Conservation (phyloP, 1,140 invertebrate species). For the Diploscapter pachys region DNA sequence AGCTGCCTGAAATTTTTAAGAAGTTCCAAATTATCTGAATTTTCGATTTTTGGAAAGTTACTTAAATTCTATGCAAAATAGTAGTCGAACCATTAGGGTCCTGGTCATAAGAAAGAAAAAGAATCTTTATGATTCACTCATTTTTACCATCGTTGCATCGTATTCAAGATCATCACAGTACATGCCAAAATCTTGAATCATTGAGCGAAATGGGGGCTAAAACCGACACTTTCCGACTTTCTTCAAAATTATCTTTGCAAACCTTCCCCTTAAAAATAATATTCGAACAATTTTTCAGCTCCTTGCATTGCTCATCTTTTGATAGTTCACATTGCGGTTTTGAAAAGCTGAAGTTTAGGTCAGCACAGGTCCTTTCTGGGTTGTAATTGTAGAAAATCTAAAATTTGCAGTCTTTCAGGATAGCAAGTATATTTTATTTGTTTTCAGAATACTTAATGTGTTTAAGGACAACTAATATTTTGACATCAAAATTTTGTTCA, state of each 20-base stretch:
- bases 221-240: not conserved
- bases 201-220: slow-evolving; percentile 24
- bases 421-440: not conserved
- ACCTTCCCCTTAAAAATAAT: not conserved
- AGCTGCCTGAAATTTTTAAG: not conserved
- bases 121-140: too few species aligned
- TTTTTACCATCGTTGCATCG: slow-evolving; percentile 23
- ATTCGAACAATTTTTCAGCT: slow-evolving; percentile 8
- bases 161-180: slow-evolving; percentile 18
- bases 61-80: not conserved
- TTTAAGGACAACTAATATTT: too few species aligned
- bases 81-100: not conserved
- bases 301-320: slow-evolving; percentile 13
- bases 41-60: not conserved
- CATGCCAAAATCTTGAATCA: slow-evolving; percentile 31
- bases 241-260: slow-evolving; percentile 5
- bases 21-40: too few species aligned
- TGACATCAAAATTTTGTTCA: too few species aligned
- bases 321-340: slow-evolving; percentile 26
- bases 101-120: too few species aligned
- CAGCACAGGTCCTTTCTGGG: slow-evolving; percentile 2
- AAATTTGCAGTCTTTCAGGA: not conserved
- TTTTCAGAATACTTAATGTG: not conserved
- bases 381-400: slow-evolving; percentile 31
- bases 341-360: slow-evolving; percentile 17